Percentiles rank a stretch among this genome's conserved stretches.
phyloP scores from a whole-genome alignment of 2,113 vertebrate species.

The Urocynchramus pylzowi region DNA sequence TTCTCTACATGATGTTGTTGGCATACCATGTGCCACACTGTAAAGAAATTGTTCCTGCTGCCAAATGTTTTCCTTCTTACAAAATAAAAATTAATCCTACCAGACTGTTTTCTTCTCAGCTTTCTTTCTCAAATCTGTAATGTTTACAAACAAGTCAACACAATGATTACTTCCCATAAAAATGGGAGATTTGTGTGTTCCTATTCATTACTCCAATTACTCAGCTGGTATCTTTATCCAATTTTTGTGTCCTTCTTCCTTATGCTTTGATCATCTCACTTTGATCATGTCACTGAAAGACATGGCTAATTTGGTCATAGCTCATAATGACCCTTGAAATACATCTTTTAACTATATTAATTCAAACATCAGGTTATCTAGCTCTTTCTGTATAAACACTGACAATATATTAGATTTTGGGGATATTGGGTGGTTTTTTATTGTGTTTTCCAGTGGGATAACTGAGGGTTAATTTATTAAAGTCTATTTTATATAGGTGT shows the following conservation, averaged over 20 bases:
- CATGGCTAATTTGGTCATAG: not conserved
- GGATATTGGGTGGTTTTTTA: not conserved
- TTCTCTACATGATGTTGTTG: not conserved
- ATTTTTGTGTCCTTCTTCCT: not conserved
- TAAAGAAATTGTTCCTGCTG: not conserved
- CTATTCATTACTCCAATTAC: not conserved
- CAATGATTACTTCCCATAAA: not conserved
- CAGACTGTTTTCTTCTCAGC: not conserved
- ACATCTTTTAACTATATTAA: not conserved
- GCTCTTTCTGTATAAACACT: not conserved
- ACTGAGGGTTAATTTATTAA: not conserved
- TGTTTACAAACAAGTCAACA: not conserved
- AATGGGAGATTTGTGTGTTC: not conserved
- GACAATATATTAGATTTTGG: not conserved
- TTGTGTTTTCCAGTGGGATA: not conserved
- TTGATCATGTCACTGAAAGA: not conserved
- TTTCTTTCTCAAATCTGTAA: not conserved
- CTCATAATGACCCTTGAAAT: not conserved
- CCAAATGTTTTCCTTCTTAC: not conserved
- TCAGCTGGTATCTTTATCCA: not conserved
- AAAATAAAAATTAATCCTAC: not conserved
- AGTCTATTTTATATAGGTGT: not conserved
- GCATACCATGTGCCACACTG: not conserved
- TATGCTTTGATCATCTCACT: fast-evolving
- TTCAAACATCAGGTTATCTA: not conserved